Conservation (phyloP, 2,888 invertebrate species). For the Melanotus villosus region DNA sequence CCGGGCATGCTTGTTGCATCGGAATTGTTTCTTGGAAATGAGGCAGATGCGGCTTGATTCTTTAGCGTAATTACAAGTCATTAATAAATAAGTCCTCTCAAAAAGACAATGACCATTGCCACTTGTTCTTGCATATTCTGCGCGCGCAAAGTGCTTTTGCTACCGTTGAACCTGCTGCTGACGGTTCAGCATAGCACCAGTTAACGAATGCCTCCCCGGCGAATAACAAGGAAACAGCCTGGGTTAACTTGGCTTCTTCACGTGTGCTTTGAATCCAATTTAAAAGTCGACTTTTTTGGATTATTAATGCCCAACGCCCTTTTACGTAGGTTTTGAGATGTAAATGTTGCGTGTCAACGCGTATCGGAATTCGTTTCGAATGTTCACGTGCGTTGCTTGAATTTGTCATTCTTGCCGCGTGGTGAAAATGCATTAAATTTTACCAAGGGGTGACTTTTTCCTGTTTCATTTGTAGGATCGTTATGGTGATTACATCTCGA, state of each 20-base stretch:
- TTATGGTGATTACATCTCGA: not conserved
- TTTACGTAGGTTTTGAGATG: conserved; percentile 24
- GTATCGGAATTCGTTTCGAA: conserved; percentile 17
- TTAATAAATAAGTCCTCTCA: conserved; percentile 12
- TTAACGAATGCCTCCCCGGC: conserved; percentile 52
- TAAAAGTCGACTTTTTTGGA: conserved; percentile 7
- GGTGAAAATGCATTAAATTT: conserved; percentile 32
- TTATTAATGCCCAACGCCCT: conserved; percentile 17
- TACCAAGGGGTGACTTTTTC: not conserved
- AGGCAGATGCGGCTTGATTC: not conserved
- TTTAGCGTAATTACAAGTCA: conserved; percentile 5
- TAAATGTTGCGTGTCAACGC: conserved; percentile 15
- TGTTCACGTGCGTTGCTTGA: conserved; percentile 37
- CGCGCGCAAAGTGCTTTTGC: conserved; percentile 53
- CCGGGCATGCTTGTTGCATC: not conserved
- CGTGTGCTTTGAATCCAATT: conserved; percentile 11
- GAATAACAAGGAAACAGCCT: conserved; percentile 26
- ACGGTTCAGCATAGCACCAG: conserved; percentile 50
- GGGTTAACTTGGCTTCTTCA: conserved; percentile 4
- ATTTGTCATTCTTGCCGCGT: conserved; percentile 43
- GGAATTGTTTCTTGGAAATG: not conserved
- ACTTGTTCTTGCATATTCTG: conserved; percentile 32
- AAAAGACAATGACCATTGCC: conserved; percentile 15
- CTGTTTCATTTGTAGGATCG: conserved; percentile 25
- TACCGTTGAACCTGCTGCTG: conserved; percentile 47